Conservation (phyloP, 2,797 vertebrate species). For the Hapalemur alaotrensis region DNA sequence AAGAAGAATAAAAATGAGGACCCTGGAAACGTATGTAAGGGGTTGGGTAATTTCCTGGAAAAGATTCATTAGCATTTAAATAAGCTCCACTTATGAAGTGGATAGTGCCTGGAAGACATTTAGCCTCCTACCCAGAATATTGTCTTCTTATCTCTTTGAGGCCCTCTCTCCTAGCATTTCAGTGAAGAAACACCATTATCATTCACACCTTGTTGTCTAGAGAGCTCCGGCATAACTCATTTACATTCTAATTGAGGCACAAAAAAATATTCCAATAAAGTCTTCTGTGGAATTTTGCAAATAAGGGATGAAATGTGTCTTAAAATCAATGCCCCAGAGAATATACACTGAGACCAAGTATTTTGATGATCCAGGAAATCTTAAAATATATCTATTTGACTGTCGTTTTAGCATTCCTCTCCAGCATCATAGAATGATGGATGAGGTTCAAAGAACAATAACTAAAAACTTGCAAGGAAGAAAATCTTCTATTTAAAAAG, state of each 20-base stretch:
- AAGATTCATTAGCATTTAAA: conserved; percentile 76
- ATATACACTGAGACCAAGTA: background rate
- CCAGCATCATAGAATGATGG: background rate
- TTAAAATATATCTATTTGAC: conserved; percentile 5
- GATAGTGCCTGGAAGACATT: conserved; percentile 48
- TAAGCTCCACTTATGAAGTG: conserved; percentile 55
- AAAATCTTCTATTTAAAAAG: background rate
- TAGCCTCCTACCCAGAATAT: conserved; percentile 38
- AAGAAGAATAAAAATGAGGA: conserved; percentile 46
- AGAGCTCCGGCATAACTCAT: background rate
- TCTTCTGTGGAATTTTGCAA: background rate
- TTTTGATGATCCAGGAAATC: conserved; percentile 42
- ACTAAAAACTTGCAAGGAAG: background rate
- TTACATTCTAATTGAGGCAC: conserved; percentile 57
- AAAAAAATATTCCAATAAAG: background rate
- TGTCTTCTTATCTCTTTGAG: background rate
- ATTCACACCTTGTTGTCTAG: conserved; percentile 36
- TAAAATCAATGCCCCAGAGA: conserved; percentile 35
- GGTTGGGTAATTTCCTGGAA: conserved; percentile 62
- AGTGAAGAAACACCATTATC: background rate
- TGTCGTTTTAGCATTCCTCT: background rate
- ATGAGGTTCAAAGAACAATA: conserved; percentile 20
- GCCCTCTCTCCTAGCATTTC: background rate
- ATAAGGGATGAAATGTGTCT: conserved; percentile 29
- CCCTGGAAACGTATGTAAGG: conserved; percentile 55